phyloP scores from a whole-genome alignment of 1,140 invertebrate species.

The Lasioglossum baleicum region DNA sequence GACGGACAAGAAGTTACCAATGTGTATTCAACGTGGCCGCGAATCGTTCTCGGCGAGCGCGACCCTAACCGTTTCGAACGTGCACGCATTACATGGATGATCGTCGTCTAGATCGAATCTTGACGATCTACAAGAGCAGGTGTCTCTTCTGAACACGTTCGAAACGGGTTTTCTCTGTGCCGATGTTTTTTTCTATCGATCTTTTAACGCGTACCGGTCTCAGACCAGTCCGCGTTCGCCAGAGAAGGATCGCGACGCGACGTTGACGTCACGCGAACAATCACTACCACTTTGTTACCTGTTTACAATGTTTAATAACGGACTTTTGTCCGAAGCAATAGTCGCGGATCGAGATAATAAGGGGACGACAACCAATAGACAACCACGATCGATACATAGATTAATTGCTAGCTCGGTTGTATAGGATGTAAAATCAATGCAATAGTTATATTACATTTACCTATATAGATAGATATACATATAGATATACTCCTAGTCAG shows the following conservation, averaged over 20 bases:
- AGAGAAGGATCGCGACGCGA: slow-evolving; percentile 27
- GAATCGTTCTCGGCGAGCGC: slow-evolving; percentile 49
- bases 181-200: neutral
- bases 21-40: slow-evolving; percentile 2
- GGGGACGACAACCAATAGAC: slow-evolving; percentile 59
- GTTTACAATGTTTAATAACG: slow-evolving; percentile 77
- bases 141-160: neutral
- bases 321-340: slow-evolving; percentile 77
- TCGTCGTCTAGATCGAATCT: neutral
- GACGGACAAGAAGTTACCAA: slow-evolving; percentile 45
- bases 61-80: neutral
- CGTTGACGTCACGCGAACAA: slow-evolving; percentile 64
- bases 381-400: slow-evolving; percentile 58
- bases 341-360: slow-evolving; percentile 67
- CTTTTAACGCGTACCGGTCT: neutral
- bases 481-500: slow-evolving; percentile 74
- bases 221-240: slow-evolving; percentile 31
- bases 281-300: slow-evolving; percentile 78
- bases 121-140: too few species aligned
- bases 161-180: neutral
- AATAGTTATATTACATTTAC: slow-evolving; percentile 66
- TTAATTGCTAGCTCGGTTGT: slow-evolving; percentile 62
- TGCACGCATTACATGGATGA: too few species aligned
- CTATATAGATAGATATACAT: slow-evolving; percentile 71
- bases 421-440: slow-evolving; percentile 66